Evolutionary conservation across 2,888 invertebrate genomes (phyloP), one percentile per base, ranked within the genome.

Genomic region (Omphaloscelis lunosa): DNA sequence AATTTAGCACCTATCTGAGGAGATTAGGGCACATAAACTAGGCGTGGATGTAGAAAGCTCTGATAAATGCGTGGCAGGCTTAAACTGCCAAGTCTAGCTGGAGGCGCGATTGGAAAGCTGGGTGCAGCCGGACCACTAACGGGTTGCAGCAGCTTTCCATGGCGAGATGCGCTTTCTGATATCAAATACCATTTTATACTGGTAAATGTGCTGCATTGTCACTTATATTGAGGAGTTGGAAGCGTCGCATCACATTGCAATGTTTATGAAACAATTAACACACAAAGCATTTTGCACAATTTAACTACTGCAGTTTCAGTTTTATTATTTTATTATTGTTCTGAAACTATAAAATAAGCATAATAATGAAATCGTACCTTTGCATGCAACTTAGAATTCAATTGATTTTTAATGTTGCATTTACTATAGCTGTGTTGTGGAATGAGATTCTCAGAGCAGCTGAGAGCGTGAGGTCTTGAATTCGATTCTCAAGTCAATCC

Each of bases 51-150:
- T 95, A 95, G 95, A 95, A 95, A 95, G 95, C 93, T 91, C 89
- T 92, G 91, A 94, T 93, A 91, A 92, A 95, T 91, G 88, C 87
- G 82, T 79, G 88, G 87, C 86, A 86, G 89, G 89, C 86, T 90
- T 88, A 85, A 88, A 85, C 88, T 51, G 7, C 51, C 51, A 88
- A 86, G 77, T 82, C 83, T 88, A 87, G 89, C 90, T 91, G 91
- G 91, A 90, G 87, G 82, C 91, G 89, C 91, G 93, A 94, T 95
- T 95, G 93, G 96, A 96, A 96, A 96, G 96, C 93, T 93, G 86
- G 93, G 93, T 94, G 94, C 94, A 94, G 92, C 92, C 91, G 89
- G 93, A 88, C 90, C 89, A 84, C 91, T 90, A 92, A 93, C 94
- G 90, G 93, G 93, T 93, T 92, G 90, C 89, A 85, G 92, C 93